Conservation (phyloP, 2,113 vertebrate genomes). For the Trichomycterus rosablanca region DNA sequence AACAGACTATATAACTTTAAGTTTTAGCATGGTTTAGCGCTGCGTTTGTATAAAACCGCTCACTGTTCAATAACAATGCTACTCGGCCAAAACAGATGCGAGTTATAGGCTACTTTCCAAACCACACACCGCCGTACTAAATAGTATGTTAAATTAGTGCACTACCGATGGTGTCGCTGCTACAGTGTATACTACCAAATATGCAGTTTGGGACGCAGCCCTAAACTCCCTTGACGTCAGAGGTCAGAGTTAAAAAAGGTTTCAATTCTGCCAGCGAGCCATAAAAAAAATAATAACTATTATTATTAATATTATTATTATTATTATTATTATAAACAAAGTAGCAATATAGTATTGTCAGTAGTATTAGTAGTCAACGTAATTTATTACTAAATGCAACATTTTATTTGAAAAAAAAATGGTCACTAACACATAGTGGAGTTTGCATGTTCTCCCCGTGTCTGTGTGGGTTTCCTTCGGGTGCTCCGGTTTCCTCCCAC, state of each 20-base stretch:
- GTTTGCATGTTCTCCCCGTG: no score
- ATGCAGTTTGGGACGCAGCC: not conserved
- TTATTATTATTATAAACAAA: no score
- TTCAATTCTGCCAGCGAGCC: not conserved
- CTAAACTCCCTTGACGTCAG: conserved; percentile 49
- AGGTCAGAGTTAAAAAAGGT: conserved; percentile 13
- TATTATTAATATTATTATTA: no score
- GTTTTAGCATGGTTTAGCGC: not conserved
- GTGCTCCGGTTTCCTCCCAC: no score
- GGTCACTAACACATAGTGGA: no score
- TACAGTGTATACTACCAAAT: not conserved
- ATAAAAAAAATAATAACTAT: no score
- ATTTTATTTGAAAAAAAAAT: no score
- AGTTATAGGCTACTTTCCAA: not conserved
- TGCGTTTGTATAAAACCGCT: not conserved
- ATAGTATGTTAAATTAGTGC: not conserved
- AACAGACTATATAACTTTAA: conserved; percentile 21
- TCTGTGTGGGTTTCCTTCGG: no score
- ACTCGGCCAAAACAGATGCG: conserved; percentile 26
- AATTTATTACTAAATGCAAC: no score
- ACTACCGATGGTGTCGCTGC: not conserved
- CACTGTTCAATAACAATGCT: not conserved
- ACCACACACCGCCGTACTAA: not conserved
- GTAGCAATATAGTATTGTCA: no score
- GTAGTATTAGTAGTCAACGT: no score